Base-by-base conservation (phyloP, 2,113 vertebrate species). In the Corydoras sp. region DNA sequence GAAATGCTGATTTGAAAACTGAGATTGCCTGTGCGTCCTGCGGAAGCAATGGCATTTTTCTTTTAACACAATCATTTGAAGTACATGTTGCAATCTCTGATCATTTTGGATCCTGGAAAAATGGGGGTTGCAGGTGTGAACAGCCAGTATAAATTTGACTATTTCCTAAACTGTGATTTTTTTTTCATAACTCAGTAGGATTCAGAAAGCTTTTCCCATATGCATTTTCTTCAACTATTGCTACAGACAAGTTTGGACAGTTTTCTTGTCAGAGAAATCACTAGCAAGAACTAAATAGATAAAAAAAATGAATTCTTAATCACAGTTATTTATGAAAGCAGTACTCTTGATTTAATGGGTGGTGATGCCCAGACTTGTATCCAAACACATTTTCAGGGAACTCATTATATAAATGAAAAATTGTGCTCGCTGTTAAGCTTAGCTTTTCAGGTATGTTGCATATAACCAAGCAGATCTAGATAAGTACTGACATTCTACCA, bases 241-340 rank as follows among this genome's bases (percentile, higher is more conserved):
- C 62, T 30, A 14, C 68, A 71, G 73, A 66, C 69, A 73, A 73
- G 69, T 73, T 69, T 70, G 3, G 66, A 70, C 70, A 66, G 66
- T 10, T 32, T 62, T 79, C 24, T 68, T 75, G 48, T 43, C 12
- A 11, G 31, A 32, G 55, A 50, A 30, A 49, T 55, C 49, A 5
- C 43, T 51, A 54, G 18, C 81, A 80, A 76, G 83, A 83, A 77
- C 80, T 78, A 81, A 82, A 82, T 81, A 80, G 77, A 77, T 79
- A 72, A 77, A 69, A 71, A 74, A 88, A 83, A 87, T 86, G 78
- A 84, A 78, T 81, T 71, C 69, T 79, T 79, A 83, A 81, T 81
- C 82, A 80, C 51, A 65, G 35, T 13, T 58, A 63, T 74, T 59
- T 63, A 61, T 56, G 54, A 69, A 65, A 56, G 75, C 14, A 5